Base-by-base conservation (phyloP, 1,140 invertebrate genomes). In the Mesaphorura yosii region DNA sequence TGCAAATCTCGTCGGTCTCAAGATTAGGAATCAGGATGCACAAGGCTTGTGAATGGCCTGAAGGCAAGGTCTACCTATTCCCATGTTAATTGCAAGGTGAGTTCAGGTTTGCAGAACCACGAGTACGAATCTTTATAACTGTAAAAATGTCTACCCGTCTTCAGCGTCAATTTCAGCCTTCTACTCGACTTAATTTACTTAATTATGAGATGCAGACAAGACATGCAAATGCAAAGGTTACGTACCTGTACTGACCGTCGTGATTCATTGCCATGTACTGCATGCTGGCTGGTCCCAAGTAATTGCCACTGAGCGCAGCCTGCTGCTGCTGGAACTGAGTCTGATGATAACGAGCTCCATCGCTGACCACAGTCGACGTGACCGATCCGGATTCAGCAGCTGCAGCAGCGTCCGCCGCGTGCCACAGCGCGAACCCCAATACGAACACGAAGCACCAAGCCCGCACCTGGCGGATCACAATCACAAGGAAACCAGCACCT, bases 191-290 rank as follows among this genome's bases (percentile, higher is more conserved):
- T n/a, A n/a, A n/a, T n/a, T n/a, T n/a, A n/a, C n/a, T n/a, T n/a
- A n/a, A n/a, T n/a, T n/a, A n/a, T n/a, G n/a, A n/a, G n/a, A n/a
- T n/a, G n/a, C n/a, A n/a, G n/a, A n/a, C n/a, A n/a, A n/a, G n/a
- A n/a, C n/a, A n/a, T n/a, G n/a, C n/a, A n/a, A n/a, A n/a, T n/a
- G n/a, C n/a, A n/a, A n/a, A n/a, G n/a, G n/a, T 19, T 47, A 23
- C 38, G 50, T 47, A 60, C 58, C 54, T 60, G 55, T 60, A 60
- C 12, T 51, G 47, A 7, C 59, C 59, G 52, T 60, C 52, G 38
- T 53, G 38, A 41, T 50, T 39, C 20, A 58, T 50, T 14, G 31
- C 20, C 15, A 57, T 48, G 17, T 57, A 51, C 19, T 57, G 55
- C 5, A 25, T 26, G 5, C 3, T 42, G 19, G 51, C 51, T 17